Base-by-base conservation (phyloP, 2,113 vertebrate genomes). In the Misgurnus mizolepis region DNA sequence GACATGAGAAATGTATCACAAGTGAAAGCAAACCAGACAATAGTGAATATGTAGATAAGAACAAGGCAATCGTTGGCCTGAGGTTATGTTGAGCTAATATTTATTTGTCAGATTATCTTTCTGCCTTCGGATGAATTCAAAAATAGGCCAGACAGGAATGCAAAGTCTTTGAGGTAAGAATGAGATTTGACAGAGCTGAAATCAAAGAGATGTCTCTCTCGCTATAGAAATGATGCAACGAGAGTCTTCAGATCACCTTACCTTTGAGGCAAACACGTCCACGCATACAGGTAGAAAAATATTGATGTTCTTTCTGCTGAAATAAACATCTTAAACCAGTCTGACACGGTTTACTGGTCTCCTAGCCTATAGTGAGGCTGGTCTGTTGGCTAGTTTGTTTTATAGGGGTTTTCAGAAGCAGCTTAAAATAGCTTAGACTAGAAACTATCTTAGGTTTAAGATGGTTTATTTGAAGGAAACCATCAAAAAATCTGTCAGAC, bases 241-340 rank as follows among this genome's bases (percentile, higher is more conserved):
- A 71, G 76, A 78, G 75, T 17, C 47, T 5, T 65, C 49, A 56
- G 47, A 77, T 43, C 56, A 15, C 47, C 39, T 78, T 61, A 72
- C 27, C 67, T 76, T 66, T 27, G 27, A 53, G 49, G 64, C 43
- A 67, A 71, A 58, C 10, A 18, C 68, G 1, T 55, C 7, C 68
- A 45, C 40, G 60, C 40, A 73, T 40, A 73, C 3, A 73, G 17
- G 15, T 17, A 58, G 39, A 60, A 14, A 55, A 72, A 7, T 15
- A 7, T 56, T 58, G 2, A 53, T 5, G 4, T 53, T 53, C 12
- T 11, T 53, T 14, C 43, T 45, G 43, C 43, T 7, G 8, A 3
- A 45, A 45, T 45, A 45, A 45, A 45, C 43, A 45, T 45, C 43
- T 45, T 8, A 7, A 45, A 45, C 50, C 50, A 15, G 50, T 3